These are phyloP conservation scores for Orgyia antiqua DNA, from an alignment of 2,888 invertebrate species.

Conservation along the genomic window DNA sequence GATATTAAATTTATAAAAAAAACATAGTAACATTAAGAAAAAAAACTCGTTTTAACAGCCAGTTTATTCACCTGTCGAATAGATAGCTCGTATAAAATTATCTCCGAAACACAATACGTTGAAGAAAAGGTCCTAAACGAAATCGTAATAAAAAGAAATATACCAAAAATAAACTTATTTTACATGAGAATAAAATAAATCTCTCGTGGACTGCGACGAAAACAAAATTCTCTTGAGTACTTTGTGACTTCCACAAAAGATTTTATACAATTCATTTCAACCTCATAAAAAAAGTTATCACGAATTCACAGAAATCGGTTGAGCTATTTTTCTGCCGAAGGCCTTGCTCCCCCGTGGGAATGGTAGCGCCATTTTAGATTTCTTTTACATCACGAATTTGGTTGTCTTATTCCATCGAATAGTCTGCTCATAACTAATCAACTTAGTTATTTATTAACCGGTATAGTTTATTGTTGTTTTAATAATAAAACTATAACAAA, in stretches of 20 bases:
- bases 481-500: no score
- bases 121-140: no score
- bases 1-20: no score
- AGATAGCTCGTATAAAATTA: no score
- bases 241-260: conserved; percentile 66
- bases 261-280: conserved; percentile 72
- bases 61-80: no score
- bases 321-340: conserved; percentile 65
- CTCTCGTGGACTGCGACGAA: conserved; percentile 51
- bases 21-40: no score
- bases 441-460: no score
- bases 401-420: no score
- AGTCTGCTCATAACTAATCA: no score
- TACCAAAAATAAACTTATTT: conserved; percentile 42
- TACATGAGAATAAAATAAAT: conserved; percentile 56
- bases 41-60: background rate
- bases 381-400: no score
- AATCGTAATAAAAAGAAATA: conserved; percentile 32
- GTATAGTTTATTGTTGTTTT: no score
- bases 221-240: conserved; percentile 58
- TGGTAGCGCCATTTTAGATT: conserved; percentile 36
- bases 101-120: no score
- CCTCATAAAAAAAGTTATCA: conserved; percentile 72
- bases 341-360: conserved; percentile 56
- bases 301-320: conserved; percentile 65